Evolutionary conservation across 2,888 invertebrate species (phyloP), one percentile per base, ranked within the genome.

Genomic region (Clitarchus hookeri): DNA sequence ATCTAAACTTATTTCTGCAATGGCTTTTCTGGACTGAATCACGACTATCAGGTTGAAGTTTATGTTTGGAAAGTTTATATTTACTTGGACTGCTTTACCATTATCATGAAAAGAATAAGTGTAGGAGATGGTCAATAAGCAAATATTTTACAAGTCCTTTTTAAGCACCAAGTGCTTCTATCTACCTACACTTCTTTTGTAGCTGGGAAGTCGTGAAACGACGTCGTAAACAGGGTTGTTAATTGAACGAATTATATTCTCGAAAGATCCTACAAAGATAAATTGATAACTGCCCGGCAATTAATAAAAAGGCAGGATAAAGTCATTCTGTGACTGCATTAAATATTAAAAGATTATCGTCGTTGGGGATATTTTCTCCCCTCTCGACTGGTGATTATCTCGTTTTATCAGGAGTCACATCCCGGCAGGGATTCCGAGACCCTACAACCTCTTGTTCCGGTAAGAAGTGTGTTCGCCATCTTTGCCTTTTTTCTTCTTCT

Each of bases 331-430:
- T 1, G n/a, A 65, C 65, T 65, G 23, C 65, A 65, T 65, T 65
- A 65, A 19, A 65, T n/a, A n/a, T 65, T 65, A 65, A 65, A 65
- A 65, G n/a, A 65, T 65, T 65, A n/a, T 65, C n/a, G 65, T 65
- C 65, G 65, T 65, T 19, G 11, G 65, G 65, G 65, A 65, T 65
- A n/a, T 65, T n/a, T 65, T 23, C 65, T 65, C 65, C n/a, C n/a
- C n/a, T 65, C n/a, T 65, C n/a, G 65, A 65, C 19, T 8, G n/a
- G 65, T 19, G n/a, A 65, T 65, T 65, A 65, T 65, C 65, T 65
- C n/a, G n/a, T n/a, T n/a, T 16, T 65, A 65, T 65, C 65, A 65
- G 65, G 3, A 65, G 65, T 65, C 65, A 65, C 65, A 65, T 65
- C 65, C 16, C 48, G 48, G 48, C 48, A 48, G 48, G 48, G 48